phyloP scores from a whole-genome alignment of 2,888 invertebrate genomes.

The Melanophora roralis region DNA sequence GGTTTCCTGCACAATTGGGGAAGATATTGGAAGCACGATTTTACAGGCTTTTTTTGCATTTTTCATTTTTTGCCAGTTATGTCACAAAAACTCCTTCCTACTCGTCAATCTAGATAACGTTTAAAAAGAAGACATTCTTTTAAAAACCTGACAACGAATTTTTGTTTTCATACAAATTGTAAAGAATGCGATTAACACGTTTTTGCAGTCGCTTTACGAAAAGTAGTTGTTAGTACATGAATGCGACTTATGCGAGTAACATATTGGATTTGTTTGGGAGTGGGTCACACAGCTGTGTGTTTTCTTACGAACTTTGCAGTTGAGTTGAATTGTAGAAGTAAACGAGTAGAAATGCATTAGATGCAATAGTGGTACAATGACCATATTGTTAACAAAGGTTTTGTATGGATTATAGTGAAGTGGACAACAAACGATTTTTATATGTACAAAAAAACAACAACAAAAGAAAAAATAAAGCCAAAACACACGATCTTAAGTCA shows the following conservation, averaged over 20 bases:
- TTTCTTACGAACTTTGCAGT: constrained; percentile 15
- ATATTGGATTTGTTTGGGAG: constrained; percentile 58
- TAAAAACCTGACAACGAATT: neutral
- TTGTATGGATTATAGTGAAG: constrained; percentile 4
- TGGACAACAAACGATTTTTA: no score
- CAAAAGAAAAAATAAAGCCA: neutral
- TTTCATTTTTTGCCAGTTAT: no score
- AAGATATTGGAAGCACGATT: no score
- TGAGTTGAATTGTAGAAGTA: constrained; percentile 29
- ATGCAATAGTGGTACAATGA: neutral
- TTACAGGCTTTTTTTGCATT: no score
- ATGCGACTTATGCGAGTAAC: constrained; percentile 51
- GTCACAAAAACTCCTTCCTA: no score
- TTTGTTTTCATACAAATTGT: constrained; percentile 25
- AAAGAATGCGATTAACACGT: constrained; percentile 50
- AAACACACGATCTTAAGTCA: constrained; percentile 15
- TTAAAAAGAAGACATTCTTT: neutral
- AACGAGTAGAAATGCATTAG: constrained; percentile 6
- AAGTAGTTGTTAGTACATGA: constrained; percentile 27
- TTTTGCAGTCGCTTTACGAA: constrained; percentile 27
- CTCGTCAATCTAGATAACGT: no score
- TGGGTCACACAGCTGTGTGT: constrained; percentile 64
- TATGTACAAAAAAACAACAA: constrained; percentile 4
- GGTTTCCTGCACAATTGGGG: no score
- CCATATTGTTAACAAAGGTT: constrained; percentile 4